phyloP scores from a whole-genome alignment of 53 echinoderm and acorn worm genomes.

The Paelopatides confundens region DNA sequence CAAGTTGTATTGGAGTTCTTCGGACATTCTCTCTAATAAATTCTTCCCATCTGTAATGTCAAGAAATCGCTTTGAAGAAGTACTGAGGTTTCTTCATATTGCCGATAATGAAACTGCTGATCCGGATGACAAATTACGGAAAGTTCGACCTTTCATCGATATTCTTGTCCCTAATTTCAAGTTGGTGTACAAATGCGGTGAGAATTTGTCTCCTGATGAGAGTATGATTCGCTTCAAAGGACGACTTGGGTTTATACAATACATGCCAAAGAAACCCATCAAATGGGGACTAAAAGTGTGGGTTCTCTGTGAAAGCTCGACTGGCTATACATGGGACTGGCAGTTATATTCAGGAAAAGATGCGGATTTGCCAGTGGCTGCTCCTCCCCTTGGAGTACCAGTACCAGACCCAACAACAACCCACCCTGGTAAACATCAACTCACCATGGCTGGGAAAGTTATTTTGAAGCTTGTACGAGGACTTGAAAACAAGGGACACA shows the following conservation, averaged over 20 bases:
- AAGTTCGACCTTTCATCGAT: slow-evolving; percentile 50
- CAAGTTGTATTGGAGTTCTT: slow-evolving; percentile 44
- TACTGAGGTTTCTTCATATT: slow-evolving; percentile 20
- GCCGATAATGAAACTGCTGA: not conserved
- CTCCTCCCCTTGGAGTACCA: too few relatives aligned
- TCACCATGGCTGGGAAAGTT: too few relatives aligned
- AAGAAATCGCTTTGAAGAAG: slow-evolving; percentile 13
- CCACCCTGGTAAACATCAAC: too few relatives aligned
- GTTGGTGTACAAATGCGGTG: slow-evolving; percentile 2
- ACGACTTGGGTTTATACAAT: not conserved
- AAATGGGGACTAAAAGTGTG: slow-evolving; percentile 63
- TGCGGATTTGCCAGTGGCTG: too few relatives aligned
- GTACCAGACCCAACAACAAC: too few relatives aligned
- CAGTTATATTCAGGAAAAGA: too few relatives aligned
- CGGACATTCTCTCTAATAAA: slow-evolving; percentile 5
- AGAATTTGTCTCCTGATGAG: slow-evolving; percentile 48
- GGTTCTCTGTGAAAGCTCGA: slow-evolving; percentile 30
- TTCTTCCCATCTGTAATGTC: slow-evolving; percentile 50
- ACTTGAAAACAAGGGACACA: too few relatives aligned
- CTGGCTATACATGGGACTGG: slow-evolving; percentile 42
- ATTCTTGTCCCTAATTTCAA: slow-evolving; percentile 22
- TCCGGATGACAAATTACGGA: not conserved
- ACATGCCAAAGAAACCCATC: slow-evolving; percentile 29
- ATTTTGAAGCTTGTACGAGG: too few relatives aligned
- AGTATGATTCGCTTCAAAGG: slow-evolving; percentile 48